Conservation (phyloP, 2,113 vertebrate genomes). For the Falco punctatus region DNA sequence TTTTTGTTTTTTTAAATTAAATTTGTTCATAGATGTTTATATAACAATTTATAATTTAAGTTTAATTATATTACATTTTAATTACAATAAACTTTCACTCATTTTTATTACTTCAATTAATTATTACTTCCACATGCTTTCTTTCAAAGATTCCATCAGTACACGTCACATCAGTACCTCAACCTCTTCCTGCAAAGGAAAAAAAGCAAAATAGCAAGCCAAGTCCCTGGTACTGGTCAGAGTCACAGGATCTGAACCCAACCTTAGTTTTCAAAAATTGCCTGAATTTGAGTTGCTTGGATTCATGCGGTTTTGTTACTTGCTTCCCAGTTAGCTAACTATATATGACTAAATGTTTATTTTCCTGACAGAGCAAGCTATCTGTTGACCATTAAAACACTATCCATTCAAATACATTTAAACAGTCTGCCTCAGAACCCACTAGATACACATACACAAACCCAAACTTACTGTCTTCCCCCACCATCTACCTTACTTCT, state of each 20-base stretch:
- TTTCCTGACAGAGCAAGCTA: not conserved
- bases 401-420: not conserved
- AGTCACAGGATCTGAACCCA: not conserved
- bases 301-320: not conserved
- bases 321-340: not conserved
- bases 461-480: not conserved
- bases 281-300: not conserved
- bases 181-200: not conserved
- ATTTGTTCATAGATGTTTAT: not conserved
- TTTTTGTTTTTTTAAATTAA: fast-evolving
- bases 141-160: not conserved
- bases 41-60: not conserved
- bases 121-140: not conserved
- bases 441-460: not conserved
- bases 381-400: not conserved
- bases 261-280: not conserved
- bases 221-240: not conserved
- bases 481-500: not conserved
- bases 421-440: not conserved
- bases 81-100: not conserved
- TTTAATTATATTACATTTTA: not conserved
- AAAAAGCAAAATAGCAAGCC: not conserved
- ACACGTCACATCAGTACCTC: not conserved
- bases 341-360: not conserved
- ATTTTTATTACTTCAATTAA: not conserved